Base-by-base conservation (phyloP, 2,888 invertebrate genomes). In the Rotaria magnacalcarata region DNA sequence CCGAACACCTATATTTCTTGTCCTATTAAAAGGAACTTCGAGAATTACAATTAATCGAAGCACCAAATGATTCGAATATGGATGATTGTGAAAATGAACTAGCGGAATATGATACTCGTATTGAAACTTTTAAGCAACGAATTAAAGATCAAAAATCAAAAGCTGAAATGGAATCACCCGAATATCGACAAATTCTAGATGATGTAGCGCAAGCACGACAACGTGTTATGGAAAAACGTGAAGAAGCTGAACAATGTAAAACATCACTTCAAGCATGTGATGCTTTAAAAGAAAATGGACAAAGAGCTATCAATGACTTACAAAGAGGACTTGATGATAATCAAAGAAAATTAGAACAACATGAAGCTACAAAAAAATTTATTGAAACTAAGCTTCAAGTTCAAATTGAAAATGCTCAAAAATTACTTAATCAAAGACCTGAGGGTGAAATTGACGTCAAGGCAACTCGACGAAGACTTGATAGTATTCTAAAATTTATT, bases 171-270 rank as follows among this genome's bases (percentile, higher is more conserved):
- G 47, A 80, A n/a, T 80, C 47, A 47, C n/a, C 80, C 8, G 80
- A 80, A 80, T 80, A 80, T 47, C 43, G n/a, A 80, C 24, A 80
- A 47, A 24, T 80, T 21, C 47, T 24, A 47, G 47, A 80, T 47
- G 47, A 80, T 43, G 24, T 80, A n/a, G 24, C 47, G 19, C 47
- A 47, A n/a, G 80, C 80, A 8, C 24, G 47, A n/a, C 24, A 80
- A n/a, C 43, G 47, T 47, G 80, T 80, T 11, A 43, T 47, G n/a
- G 80, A 80, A n/a, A 80, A 80, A 80, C 43, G 47, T 47, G 47
- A 47, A n/a, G n/a, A 80, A 80, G 43, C 47, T 47, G 80, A 80
- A 47, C 80, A 80, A 80, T 80, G 80, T 80, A 80, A 80, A 80
- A 80, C 21, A 47, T 14, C 24, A 47, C 47, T 80, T 21, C 80